Evolutionary conservation across 2,113 vertebrate species (phyloP).

Genomic region (Nothobranchius furzeri): DNA sequence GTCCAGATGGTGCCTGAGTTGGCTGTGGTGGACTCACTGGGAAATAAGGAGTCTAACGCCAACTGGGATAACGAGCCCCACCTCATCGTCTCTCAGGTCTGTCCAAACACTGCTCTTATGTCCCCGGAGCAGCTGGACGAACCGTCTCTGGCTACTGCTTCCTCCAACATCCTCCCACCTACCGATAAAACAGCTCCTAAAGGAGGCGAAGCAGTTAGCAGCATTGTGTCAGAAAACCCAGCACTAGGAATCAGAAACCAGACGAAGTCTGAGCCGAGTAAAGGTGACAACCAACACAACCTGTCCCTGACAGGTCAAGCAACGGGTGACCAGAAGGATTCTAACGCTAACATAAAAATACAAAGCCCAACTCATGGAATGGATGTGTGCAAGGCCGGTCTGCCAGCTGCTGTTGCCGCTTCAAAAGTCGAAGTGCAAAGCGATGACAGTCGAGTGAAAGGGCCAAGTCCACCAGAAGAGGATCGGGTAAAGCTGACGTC

Average conservation of each 20-base stretch:
- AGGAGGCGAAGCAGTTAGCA: constrained; percentile 28
- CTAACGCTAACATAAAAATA: constrained; percentile 60
- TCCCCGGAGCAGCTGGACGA: constrained; percentile 42
- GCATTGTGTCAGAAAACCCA: constrained; percentile 32
- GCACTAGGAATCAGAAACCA: constrained; percentile 43
- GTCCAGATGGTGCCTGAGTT: constrained; percentile 80
- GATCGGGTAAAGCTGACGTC: constrained; percentile 23
- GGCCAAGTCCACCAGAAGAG: constrained; percentile 21
- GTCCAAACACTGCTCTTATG: constrained; percentile 33
- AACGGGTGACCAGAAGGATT: constrained; percentile 48
- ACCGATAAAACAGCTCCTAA: constrained; percentile 29
- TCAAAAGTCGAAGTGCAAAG: constrained; percentile 45
- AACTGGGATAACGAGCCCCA: constrained; percentile 68
- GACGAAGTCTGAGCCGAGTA: constrained; percentile 38
- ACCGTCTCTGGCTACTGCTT: constrained; percentile 14
- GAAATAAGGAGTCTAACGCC: constrained; percentile 74
- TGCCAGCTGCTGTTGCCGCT: constrained; percentile 38
- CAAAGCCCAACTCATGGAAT: constrained; percentile 42
- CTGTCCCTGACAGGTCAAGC: constrained; percentile 24
- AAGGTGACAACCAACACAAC: constrained; percentile 34
- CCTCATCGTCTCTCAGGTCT: constrained; percentile 73
- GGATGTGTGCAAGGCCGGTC: constrained; percentile 23
- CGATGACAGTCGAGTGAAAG: constrained; percentile 55
- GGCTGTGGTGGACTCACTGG: constrained; percentile 71
- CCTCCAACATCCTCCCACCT: constrained; percentile 13